Evolutionary conservation across 2,113 vertebrate genomes (phyloP).

Genomic region (Salvelinus sp.): DNA sequence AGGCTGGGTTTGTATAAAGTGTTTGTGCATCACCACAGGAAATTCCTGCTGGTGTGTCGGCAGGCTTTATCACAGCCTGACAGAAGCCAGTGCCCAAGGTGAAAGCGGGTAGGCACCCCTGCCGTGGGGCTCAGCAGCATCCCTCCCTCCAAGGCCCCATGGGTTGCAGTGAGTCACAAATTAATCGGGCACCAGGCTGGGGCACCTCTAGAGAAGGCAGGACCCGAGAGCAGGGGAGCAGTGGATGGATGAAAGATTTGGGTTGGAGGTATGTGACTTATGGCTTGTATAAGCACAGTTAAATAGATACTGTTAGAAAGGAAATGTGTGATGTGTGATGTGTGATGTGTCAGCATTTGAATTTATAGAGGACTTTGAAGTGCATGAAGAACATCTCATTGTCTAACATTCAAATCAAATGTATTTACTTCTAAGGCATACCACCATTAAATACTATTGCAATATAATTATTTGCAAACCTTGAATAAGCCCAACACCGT

Average conservation of each 20-base stretch:
- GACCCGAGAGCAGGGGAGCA: not conserved
- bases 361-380: not conserved
- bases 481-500: too few relatives aligned
- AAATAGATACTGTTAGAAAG: not conserved
- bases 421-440: not conserved
- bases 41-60: constrained; percentile 59
- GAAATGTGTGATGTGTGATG: not conserved
- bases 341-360: not conserved
- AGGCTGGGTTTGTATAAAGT: constrained; percentile 28
- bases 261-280: not conserved
- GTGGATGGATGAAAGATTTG: not conserved
- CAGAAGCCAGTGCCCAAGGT: constrained; percentile 39
- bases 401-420: not conserved
- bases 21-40: constrained; percentile 53
- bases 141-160: constrained; percentile 7
- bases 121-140: not conserved
- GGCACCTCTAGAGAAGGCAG: not conserved
- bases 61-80: constrained; percentile 59
- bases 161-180: constrained; percentile 8
- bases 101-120: constrained; percentile 5
- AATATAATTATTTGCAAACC: not conserved
- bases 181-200: constrained; percentile 5
- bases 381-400: not conserved
- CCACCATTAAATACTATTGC: not conserved
- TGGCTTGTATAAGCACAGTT: not conserved